Percentiles rank a stretch among this genome's conserved stretches.
phyloP scores from a whole-genome alignment of 2,888 invertebrate genomes.

The Pristionchus exspectatus region DNA sequence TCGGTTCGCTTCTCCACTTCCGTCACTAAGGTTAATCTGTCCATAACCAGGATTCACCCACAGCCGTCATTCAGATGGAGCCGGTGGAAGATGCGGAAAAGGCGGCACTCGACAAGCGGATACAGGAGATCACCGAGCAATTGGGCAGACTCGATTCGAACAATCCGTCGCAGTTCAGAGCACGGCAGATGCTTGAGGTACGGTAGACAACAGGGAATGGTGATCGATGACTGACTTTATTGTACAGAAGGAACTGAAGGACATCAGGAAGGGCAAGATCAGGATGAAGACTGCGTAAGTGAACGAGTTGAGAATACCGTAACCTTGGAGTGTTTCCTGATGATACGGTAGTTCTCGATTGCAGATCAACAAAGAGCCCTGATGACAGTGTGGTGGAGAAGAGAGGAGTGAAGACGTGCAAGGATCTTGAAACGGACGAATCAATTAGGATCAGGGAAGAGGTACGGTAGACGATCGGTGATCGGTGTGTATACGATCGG shows the following conservation, averaged over 20 bases:
- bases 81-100: conserved; percentile 21
- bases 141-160: background rate
- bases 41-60: background rate
- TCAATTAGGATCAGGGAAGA: conserved; percentile 20
- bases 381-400: conserved; percentile 38
- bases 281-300: conserved; percentile 12
- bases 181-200: conserved; percentile 20
- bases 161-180: conserved; percentile 45
- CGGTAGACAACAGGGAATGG: background rate
- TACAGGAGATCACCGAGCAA: conserved; percentile 29
- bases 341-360: background rate
- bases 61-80: background rate
- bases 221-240: conserved; percentile 4
- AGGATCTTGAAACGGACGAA: conserved; percentile 41
- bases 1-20: background rate
- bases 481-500: background rate
- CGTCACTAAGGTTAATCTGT: background rate
- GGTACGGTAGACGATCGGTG: conserved; percentile 10
- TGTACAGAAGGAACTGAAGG: conserved; percentile 9
- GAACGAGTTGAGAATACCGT: background rate
- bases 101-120: conserved; percentile 4
- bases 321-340: background rate
- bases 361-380: conserved; percentile 20
- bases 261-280: conserved; percentile 26
- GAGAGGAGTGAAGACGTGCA: conserved; percentile 33